Evolutionary conservation across 2,113 vertebrate genomes (phyloP).

Genomic region (Micromys minutus): DNA sequence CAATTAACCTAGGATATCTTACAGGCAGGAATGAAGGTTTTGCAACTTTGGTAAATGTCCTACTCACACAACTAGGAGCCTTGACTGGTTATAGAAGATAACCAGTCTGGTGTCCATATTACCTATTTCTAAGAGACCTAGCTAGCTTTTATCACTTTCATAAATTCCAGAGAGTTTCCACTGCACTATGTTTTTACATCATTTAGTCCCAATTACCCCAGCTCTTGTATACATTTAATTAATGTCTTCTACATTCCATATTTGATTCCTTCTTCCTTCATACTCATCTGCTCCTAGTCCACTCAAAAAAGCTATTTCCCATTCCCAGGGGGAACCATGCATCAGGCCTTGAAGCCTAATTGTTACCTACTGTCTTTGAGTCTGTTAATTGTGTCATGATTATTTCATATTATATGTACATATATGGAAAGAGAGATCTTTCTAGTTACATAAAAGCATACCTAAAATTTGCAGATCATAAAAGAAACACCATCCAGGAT

Average conservation of each 20-base stretch:
- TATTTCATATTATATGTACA: no score
- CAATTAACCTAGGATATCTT: neutral
- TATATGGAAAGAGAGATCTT: no score
- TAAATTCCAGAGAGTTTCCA: neutral
- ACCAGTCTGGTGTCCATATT: neutral
- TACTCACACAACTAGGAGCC: neutral
- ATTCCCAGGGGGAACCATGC: neutral
- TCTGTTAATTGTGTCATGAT: neutral
- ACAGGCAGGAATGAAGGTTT: neutral
- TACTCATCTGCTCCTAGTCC: neutral
- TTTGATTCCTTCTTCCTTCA: neutral
- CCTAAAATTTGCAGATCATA: no score
- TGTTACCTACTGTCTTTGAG: neutral
- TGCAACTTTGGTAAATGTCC: neutral
- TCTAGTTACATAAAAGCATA: no score
- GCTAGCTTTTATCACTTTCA: neutral
- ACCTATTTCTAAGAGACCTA: neutral
- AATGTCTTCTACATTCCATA: fast-evolving
- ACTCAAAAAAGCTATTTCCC: neutral
- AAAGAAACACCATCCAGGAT: neutral
- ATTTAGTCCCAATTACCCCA: neutral
- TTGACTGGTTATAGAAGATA: neutral
- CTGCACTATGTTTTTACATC: neutral
- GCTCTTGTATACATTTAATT: neutral
- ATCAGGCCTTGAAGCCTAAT: fast-evolving